phyloP scores from a whole-genome alignment of 1,140 invertebrate genomes.

The Cydia fagiglandana region DNA sequence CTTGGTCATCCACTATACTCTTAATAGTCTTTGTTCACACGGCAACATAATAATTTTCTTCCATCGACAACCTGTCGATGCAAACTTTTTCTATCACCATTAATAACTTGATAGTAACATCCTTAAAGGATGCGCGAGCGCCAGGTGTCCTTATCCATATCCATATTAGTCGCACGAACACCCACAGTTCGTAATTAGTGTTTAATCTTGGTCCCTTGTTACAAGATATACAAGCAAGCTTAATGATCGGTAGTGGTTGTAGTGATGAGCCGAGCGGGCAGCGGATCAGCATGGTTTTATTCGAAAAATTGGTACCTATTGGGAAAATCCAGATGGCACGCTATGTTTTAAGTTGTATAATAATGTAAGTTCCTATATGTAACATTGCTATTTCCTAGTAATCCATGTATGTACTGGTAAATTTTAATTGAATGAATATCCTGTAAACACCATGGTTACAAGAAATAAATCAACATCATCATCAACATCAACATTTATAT shows the following conservation, averaged over 20 bases:
- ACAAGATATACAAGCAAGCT: background rate
- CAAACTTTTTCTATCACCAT: slow-evolving; percentile 13
- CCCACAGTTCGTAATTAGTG: slow-evolving; percentile 57
- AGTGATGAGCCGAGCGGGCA: background rate
- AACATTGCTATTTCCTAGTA: too few species aligned
- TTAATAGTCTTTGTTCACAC: background rate
- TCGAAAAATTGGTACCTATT: too few species aligned
- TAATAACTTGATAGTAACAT: slow-evolving; percentile 1
- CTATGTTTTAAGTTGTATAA: too few species aligned
- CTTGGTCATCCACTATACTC: too few species aligned
- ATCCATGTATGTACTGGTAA: too few species aligned
- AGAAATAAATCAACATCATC: too few species aligned
- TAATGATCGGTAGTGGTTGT: background rate
- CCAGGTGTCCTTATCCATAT: slow-evolving; percentile 48
- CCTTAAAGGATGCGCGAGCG: slow-evolving; percentile 14
- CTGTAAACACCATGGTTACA: too few species aligned
- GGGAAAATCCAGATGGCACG: too few species aligned
- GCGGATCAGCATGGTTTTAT: background rate
- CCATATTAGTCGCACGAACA: slow-evolving; percentile 46
- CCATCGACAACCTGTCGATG: background rate
- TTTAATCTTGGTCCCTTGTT: slow-evolving; percentile 50
- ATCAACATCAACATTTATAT: too few species aligned
- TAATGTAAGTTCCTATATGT: too few species aligned
- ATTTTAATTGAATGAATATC: too few species aligned
- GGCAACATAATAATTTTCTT: background rate